Conservation (phyloP, 2,797 vertebrate genomes). For the Enteromius thamalakanensis region DNA sequence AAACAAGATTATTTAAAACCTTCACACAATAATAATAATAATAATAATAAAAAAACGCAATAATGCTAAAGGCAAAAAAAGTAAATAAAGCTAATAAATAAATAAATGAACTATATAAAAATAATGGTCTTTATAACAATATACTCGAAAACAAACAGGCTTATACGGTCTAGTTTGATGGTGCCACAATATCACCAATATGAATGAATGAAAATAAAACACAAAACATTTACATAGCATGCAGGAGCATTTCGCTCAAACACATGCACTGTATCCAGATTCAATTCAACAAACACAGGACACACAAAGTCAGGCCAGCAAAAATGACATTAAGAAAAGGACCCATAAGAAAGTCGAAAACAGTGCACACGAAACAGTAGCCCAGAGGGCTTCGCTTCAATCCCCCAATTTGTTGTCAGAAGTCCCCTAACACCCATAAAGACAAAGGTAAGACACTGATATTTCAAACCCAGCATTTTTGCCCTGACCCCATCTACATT, state of each 20-base stretch:
- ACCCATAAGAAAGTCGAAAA: slow-evolving; percentile 61
- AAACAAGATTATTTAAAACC: slow-evolving; percentile 27
- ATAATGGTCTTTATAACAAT: slow-evolving; percentile 44
- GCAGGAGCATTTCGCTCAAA: slow-evolving; percentile 83
- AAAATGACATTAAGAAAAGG: slow-evolving; percentile 66
- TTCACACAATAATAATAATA: slow-evolving; percentile 38
- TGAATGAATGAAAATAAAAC: slow-evolving; percentile 75
- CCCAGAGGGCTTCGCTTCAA: slow-evolving; percentile 46
- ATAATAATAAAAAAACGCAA: slow-evolving; percentile 42
- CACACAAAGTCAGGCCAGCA: slow-evolving; percentile 80
- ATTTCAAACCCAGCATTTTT: slow-evolving; percentile 58
- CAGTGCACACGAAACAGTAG: slow-evolving; percentile 59
- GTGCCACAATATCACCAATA: slow-evolving; percentile 74
- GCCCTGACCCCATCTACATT: slow-evolving; percentile 65
- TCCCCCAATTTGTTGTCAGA: slow-evolving; percentile 34
- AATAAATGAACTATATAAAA: slow-evolving; percentile 40
- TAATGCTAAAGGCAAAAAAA: slow-evolving; percentile 70
- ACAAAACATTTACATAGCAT: slow-evolving; percentile 85
- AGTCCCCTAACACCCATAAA: slow-evolving; percentile 47
- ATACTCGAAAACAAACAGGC: slow-evolving; percentile 54
- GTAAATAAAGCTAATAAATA: slow-evolving; percentile 31
- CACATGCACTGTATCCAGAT: slow-evolving; percentile 81
- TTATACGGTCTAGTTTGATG: slow-evolving; percentile 76
- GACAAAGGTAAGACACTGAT: slow-evolving; percentile 62
- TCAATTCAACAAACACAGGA: slow-evolving; percentile 81